A percentile compares a stretch with the other conserved stretches of the same genome.
Conservation (phyloP, 2,888 invertebrate genomes). For the Aphodius granarius region DNA sequence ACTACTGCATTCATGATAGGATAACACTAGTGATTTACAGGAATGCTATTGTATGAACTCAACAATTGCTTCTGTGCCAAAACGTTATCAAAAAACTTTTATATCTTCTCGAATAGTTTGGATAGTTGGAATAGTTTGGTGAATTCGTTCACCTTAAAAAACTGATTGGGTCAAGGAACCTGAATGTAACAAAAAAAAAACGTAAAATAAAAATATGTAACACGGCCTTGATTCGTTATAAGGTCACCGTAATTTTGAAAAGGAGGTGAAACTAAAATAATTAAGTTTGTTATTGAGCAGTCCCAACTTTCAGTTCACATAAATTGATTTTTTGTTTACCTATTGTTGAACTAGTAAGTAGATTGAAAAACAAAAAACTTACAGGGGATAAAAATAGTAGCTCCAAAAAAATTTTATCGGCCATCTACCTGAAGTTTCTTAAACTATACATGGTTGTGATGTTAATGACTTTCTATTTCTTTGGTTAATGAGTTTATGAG, state of each 20-base stretch:
- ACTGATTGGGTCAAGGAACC: background rate
- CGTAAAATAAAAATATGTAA: background rate
- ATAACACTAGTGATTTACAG: no score
- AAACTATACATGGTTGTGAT: no score
- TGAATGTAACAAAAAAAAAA: background rate
- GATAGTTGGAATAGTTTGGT: background rate
- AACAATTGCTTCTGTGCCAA: no score
- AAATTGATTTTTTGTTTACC: background rate
- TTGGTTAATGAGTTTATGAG: no score
- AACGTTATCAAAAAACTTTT: background rate
- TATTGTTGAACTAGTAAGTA: background rate
- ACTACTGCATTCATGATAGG: no score
- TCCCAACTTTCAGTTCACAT: no score
- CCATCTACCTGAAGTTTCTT: background rate
- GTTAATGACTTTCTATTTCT: background rate
- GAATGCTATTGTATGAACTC: no score
- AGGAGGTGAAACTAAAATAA: background rate
- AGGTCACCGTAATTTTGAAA: background rate
- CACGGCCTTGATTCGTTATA: background rate
- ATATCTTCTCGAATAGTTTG: background rate
- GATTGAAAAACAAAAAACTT: background rate
- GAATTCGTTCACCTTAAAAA: background rate
- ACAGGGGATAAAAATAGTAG: no score
- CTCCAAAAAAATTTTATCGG: background rate
- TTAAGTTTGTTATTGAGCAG: background rate